phyloP scores from a whole-genome alignment of 1,140 invertebrate genomes.

The Rhagoletis zephyria region DNA sequence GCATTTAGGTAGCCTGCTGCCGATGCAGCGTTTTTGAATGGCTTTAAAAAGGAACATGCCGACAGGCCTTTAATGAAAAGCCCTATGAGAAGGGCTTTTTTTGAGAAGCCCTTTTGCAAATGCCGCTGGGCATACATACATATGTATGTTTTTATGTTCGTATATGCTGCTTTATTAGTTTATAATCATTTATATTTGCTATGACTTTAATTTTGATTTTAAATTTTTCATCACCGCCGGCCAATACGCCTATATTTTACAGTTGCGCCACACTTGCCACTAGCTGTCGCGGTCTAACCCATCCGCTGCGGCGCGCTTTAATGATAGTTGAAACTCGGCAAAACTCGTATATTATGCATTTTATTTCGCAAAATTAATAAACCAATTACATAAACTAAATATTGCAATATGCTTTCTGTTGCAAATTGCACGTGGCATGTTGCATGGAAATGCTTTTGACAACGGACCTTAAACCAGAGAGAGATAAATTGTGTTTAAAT shows the following conservation, averaged over 20 bases:
- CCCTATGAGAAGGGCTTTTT: too few species aligned
- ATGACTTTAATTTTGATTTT: conserved; percentile 10
- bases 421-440: neutral
- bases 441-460: neutral
- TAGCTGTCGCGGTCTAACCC: conserved; percentile 4
- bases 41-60: too few species aligned
- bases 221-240: neutral
- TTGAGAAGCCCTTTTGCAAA: too few species aligned
- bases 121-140: neutral
- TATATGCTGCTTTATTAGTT: neutral
- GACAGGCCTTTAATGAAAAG: too few species aligned
- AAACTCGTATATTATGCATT: conserved; percentile 21
- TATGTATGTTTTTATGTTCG: neutral
- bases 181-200: conserved; percentile 30
- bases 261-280: neutral
- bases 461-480: neutral
- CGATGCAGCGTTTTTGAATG: too few species aligned
- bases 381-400: conserved; percentile 45
- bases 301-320: neutral
- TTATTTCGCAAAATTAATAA: conserved; percentile 43
- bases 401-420: conserved; percentile 24
- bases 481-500: neutral
- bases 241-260: neutral
- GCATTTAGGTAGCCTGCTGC: too few species aligned
- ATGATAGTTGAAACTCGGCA: conserved; percentile 24